Base-by-base conservation (phyloP, 1,140 invertebrate species). In the Drosophila nannoptera region DNA sequence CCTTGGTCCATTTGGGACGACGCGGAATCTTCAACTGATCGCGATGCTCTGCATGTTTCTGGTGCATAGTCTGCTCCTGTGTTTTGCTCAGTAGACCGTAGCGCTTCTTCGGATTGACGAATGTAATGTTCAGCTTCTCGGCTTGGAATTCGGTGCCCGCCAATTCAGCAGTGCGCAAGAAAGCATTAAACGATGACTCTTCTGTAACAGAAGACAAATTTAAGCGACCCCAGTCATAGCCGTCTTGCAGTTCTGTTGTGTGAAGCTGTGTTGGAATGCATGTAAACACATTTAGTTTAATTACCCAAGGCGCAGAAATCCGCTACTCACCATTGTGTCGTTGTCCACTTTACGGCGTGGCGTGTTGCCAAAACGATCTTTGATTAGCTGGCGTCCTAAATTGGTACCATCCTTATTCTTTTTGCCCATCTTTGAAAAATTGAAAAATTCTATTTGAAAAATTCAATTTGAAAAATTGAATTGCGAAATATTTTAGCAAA, bases 151-250 rank as follows among this genome's bases (percentile, higher is more conserved):
- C 97, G 7, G 94, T 96, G 29, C 96, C 96, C 4, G 98, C 97
- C 46, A 99, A 90, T 90, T 98, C 94, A 6, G 98, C 98, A 1
- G 96, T 99, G 0, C 95, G 94, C 0, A 99, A 90, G 89, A 99
- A 99, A 77, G 99, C 98, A 91, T 99, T 96, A 63, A 99, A 94
- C 14, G 96, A 97, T 54, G 94, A 97, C 89, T 99, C 96, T 87
- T 99, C 97, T 0, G 98, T 99, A 0, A 99, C 95, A 0, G 97
- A 99, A 86, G 96, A 94, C 4, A 98, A 90, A 90, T 98, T 97
- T 0, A 98, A 90, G 40, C 95, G 92, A 46, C 94, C 94, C 96
- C 96, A 98, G 54, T 98, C 95, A 80, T 95, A 96, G 4, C 96
- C 96, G 92, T 98, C 97, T 84, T 95, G 92, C 0, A 98, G 89